Base-by-base conservation (phyloP, 2,888 invertebrate species). In the Lasioglossum calceatum region DNA sequence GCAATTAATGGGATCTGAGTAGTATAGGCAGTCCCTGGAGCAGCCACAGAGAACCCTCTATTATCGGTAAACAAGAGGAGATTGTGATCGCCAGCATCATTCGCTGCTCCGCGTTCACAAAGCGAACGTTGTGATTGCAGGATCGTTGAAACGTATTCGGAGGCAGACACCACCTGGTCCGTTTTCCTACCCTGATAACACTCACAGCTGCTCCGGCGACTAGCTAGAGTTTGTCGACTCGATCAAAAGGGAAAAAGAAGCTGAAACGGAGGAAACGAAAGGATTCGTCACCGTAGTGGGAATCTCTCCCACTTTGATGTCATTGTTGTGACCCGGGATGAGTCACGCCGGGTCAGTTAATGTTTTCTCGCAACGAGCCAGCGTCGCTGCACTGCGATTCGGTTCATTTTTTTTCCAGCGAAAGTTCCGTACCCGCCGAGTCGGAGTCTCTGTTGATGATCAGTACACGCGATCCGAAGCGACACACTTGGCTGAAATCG, bases 131-230 rank as follows among this genome's bases (percentile, higher is more conserved):
- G 64, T 27, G 80, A 74, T 82, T 50, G 81, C 42, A 12, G 50
- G 58, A 75, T 3, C 47, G 19, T 75, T 14, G 47, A 36, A 64
- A 77, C 64, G 36, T 73, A 73, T 77, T 81, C 71, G 44, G 16
- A 44, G 50, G 44, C 75, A 23, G 50, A 73, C 71, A 72, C 42
- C 84, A 88, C 83, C 88, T 87, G 87, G 87, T 83, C 85, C 58
- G 73, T 81, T 87, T 87, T 82, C 76, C 50, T 79, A 54, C 8
- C 27, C 50, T 80, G 85, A 89, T 85, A 87, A 85, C 71, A 64
- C 67, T 74, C 78, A n/a, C 81, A 84, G 84, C 85, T 89, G 86
- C 73, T 80, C 82, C 32, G 32, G 64, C 16, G 64, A 32, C 64
- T 27, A 16, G 27, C 14, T 64, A 64, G 64, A 32, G 16, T n/a